These are phyloP conservation scores for Chunga burmeisteri DNA, from an alignment of 2,113 vertebrate species.

Conservation along the genomic window DNA sequence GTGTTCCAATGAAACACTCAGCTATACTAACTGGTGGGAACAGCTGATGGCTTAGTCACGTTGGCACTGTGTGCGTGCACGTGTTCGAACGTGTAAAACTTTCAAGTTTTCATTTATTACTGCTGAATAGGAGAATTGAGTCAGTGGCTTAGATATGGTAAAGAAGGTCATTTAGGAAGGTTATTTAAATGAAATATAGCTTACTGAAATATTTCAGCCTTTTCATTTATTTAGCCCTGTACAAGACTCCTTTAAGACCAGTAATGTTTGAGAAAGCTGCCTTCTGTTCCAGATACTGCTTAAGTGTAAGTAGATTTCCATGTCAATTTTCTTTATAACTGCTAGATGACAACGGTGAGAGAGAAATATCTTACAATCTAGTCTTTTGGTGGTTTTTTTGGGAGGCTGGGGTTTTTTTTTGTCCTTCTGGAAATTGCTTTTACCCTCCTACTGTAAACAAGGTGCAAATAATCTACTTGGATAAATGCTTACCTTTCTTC, in stretches of 20 bases:
- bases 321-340: background rate
- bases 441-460: background rate
- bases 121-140: background rate
- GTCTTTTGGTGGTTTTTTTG: background rate
- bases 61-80: no score
- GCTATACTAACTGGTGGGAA: background rate
- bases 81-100: background rate
- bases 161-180: background rate
- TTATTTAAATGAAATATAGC: background rate
- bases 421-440: background rate
- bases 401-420: rapidly evolving
- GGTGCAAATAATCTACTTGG: background rate
- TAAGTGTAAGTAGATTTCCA: background rate
- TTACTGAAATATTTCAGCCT: background rate
- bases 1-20: background rate
- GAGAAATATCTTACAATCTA: background rate
- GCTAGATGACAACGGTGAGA: background rate
- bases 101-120: background rate
- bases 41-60: background rate
- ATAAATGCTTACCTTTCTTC: background rate
- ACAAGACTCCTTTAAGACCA: background rate
- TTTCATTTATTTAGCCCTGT: background rate
- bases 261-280: background rate
- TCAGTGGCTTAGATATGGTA: background rate
- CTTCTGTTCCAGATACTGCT: background rate